Conservation (phyloP, 2,113 vertebrate species). For the Onychostoma macrolepis region DNA sequence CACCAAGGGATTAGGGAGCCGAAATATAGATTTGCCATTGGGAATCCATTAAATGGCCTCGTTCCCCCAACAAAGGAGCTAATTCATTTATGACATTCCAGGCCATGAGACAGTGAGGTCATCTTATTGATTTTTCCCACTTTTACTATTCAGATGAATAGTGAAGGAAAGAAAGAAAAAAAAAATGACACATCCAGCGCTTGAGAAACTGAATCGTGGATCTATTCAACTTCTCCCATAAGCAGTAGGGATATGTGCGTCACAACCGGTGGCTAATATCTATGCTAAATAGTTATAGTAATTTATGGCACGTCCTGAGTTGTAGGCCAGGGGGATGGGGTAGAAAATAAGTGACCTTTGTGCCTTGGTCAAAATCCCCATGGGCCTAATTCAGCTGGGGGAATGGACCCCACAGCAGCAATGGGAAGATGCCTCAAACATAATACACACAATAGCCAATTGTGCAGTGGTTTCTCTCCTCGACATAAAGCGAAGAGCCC, state of each 20-base stretch:
- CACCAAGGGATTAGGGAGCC: constrained; percentile 53
- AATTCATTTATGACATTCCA: constrained; percentile 73
- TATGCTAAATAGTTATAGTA: constrained; percentile 64
- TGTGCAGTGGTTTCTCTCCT: constrained; percentile 73
- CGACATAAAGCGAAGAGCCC: constrained; percentile 71
- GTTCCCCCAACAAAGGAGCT: constrained; percentile 66
- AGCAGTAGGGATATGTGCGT: constrained; percentile 34
- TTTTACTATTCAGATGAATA: constrained; percentile 52
- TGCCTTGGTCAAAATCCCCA: constrained; percentile 80
- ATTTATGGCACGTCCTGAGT: constrained; percentile 71
- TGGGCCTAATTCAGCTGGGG: constrained; percentile 75
- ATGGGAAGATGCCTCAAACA: constrained; percentile 79
- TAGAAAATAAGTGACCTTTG: constrained; percentile 72
- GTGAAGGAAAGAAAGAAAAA: constrained; percentile 26
- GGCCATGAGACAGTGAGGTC: constrained; percentile 70
- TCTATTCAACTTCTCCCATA: constrained; percentile 40
- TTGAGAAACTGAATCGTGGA: constrained; percentile 40
- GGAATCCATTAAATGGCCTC: constrained; percentile 62
- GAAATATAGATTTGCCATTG: constrained; percentile 63
- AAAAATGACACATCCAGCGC: constrained; percentile 19
- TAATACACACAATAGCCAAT: constrained; percentile 80
- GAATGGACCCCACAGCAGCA: constrained; percentile 78
- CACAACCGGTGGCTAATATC: constrained; percentile 60
- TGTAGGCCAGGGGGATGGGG: constrained; percentile 53
- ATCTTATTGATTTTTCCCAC: constrained; percentile 69